These are phyloP conservation scores for Palythoa heliodiscus DNA, from an alignment of 92 coral and sea anemone genomes.

Conservation along the genomic window DNA sequence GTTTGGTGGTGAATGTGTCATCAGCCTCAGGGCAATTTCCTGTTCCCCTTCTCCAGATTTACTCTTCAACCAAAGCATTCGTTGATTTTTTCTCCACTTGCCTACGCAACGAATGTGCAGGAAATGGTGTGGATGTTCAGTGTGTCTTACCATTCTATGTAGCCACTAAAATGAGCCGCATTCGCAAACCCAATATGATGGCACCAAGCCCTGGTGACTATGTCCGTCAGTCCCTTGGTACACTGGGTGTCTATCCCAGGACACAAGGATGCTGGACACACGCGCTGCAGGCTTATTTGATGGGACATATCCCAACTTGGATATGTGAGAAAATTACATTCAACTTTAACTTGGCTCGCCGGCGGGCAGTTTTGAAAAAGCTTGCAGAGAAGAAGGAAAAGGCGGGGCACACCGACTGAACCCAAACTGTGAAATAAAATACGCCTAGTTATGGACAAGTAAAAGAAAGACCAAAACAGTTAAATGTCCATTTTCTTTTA, in stretches of 20 bases:
- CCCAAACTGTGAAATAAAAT: neutral
- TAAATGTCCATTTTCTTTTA: no score
- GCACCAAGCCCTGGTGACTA: constrained; percentile 71
- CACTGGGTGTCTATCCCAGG: constrained; percentile 76
- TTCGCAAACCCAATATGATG: constrained; percentile 58
- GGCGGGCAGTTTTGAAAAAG: constrained; percentile 78
- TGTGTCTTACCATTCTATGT: constrained; percentile 84
- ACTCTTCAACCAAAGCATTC: constrained; percentile 84
- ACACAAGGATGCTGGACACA: constrained; percentile 89
- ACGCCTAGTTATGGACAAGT: neutral
- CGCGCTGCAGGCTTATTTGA: constrained; percentile 70
- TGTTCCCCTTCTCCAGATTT: constrained; percentile 68
- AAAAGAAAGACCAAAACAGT: neutral
- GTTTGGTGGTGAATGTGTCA: constrained; percentile 79
- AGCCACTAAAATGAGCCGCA: constrained; percentile 83
- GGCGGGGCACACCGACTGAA: constrained; percentile 33
- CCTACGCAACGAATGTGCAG: constrained; percentile 74
- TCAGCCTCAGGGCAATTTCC: constrained; percentile 72
- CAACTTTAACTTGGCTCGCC: constrained; percentile 67
- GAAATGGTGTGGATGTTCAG: constrained; percentile 66
- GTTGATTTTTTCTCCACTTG: constrained; percentile 82
- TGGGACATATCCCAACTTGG: constrained; percentile 63
- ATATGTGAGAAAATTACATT: constrained; percentile 56
- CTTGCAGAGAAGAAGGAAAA: constrained; percentile 59
- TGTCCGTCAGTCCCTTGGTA: constrained; percentile 76